Evolutionary conservation across 2,797 vertebrate genomes (phyloP).

Genomic region (Garrulus glandarius): DNA sequence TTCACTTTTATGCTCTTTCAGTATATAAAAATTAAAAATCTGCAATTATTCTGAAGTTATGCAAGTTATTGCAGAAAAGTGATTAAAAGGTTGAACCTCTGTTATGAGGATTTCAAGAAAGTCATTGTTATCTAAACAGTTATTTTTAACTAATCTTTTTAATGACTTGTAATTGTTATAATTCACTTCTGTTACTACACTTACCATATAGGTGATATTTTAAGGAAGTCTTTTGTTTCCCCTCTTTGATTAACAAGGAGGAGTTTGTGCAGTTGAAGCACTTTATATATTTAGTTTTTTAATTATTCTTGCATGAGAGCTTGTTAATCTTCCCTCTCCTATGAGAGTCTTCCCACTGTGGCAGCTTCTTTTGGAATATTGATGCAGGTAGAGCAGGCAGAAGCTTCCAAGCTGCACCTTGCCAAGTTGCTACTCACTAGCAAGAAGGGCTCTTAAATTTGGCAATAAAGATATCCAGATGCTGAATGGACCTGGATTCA

Average conservation of each 20-base stretch:
- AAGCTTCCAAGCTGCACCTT: background rate
- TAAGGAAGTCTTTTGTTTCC: conserved; percentile 64
- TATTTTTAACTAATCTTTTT: conserved; percentile 66
- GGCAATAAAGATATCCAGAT: background rate
- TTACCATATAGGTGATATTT: conserved; percentile 36
- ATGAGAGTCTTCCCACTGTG: background rate
- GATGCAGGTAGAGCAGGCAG: background rate
- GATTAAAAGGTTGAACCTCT: conserved; percentile 61
- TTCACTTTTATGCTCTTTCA: conserved; percentile 71
- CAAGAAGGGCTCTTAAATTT: background rate
- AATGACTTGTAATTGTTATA: conserved; percentile 72
- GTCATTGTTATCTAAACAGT: conserved; percentile 72
- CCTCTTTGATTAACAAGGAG: conserved; percentile 39
- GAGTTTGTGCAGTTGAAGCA: conserved; percentile 40
- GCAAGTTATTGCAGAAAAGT: conserved; percentile 39
- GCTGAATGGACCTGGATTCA: background rate
- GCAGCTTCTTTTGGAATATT: background rate
- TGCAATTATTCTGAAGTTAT: conserved; percentile 61
- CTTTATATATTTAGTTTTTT: background rate
- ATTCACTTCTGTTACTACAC: conserved; percentile 57
- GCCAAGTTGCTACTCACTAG: background rate
- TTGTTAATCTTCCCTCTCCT: background rate
- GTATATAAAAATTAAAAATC: conserved; percentile 67
- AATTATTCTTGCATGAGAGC: background rate
- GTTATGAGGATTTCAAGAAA: conserved; percentile 47